A percentile compares a stretch with the other conserved stretches of the same genome.
phyloP scores from a whole-genome alignment of 2,888 invertebrate species.

The Lysandra bellargus region DNA sequence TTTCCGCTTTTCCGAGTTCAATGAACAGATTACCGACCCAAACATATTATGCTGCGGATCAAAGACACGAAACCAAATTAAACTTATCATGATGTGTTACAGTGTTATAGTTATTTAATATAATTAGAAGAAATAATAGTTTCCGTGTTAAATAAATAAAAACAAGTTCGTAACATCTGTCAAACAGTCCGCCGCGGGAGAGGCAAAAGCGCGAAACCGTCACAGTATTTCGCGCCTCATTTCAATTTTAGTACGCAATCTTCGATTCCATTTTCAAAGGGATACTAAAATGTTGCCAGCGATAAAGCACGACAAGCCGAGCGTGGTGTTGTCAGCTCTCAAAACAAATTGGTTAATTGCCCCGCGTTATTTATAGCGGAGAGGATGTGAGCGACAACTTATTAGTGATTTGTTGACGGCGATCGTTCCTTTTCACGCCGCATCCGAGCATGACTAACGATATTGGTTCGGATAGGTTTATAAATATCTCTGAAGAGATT shows the following conservation, averaged over 20 bases:
- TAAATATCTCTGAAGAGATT: slow-evolving; percentile 12
- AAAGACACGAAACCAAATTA: neutral
- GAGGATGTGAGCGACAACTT: slow-evolving; percentile 43
- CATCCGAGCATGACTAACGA: slow-evolving; percentile 27
- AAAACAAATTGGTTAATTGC: slow-evolving; percentile 77
- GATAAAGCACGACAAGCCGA: slow-evolving; percentile 65
- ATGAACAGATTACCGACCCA: neutral
- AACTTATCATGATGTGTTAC: neutral
- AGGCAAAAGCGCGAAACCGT: slow-evolving; percentile 62
- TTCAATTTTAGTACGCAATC: slow-evolving; percentile 64
- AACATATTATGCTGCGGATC: neutral
- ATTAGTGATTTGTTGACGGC: slow-evolving; percentile 44
- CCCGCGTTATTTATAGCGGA: slow-evolving; percentile 47
- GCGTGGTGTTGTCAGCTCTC: slow-evolving; percentile 61
- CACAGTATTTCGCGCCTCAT: slow-evolving; percentile 66
- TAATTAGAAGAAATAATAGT: neutral
- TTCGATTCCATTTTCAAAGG: slow-evolving; percentile 72
- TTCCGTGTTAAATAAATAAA: slow-evolving; percentile 7
- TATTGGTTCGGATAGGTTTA: slow-evolving; percentile 26
- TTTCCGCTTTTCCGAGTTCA: neutral
- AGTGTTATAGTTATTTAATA: neutral
- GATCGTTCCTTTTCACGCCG: slow-evolving; percentile 33
- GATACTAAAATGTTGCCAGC: slow-evolving; percentile 72
- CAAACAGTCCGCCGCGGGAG: slow-evolving; percentile 49
- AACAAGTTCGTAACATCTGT: slow-evolving; percentile 40